phyloP scores from a whole-genome alignment of 2,113 vertebrate genomes.

The Ursus arctos region DNA sequence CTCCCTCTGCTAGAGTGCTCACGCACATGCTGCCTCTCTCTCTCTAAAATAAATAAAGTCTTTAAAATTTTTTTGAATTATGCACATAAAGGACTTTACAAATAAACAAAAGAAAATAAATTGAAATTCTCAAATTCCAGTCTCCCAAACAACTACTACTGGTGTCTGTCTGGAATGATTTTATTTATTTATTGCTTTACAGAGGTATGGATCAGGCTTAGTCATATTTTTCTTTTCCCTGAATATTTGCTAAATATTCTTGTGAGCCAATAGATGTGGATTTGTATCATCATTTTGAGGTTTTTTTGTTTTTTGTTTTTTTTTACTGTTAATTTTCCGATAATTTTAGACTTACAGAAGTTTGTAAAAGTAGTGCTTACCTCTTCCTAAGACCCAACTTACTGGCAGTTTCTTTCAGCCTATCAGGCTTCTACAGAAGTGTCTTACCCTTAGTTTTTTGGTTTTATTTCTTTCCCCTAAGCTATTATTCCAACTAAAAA shows the following conservation, averaged over 20 bases:
- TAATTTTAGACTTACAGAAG: background rate
- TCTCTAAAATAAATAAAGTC: background rate
- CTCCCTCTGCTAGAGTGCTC: background rate
- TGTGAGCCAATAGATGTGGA: background rate
- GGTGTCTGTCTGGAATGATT: background rate
- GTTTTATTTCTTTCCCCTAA: background rate
- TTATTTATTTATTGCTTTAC: background rate
- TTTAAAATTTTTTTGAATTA: background rate
- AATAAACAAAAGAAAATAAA: background rate
- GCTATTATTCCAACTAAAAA: background rate
- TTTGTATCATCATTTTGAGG: background rate
- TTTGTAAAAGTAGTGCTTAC: background rate
- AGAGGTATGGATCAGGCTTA: background rate
- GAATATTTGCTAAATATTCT: background rate
- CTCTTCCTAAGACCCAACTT: background rate
- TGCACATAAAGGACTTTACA: background rate
- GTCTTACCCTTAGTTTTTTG: background rate
- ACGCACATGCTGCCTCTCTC: background rate
- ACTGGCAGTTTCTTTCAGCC: background rate
- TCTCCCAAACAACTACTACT: background rate
- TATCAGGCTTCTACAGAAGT: background rate
- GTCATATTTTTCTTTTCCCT: background rate
- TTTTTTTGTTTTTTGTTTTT: background rate
- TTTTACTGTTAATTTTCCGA: background rate
- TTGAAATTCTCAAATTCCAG: background rate